phyloP scores from a whole-genome alignment of 2,797 vertebrate genomes.

The Rachycentron canadum region DNA sequence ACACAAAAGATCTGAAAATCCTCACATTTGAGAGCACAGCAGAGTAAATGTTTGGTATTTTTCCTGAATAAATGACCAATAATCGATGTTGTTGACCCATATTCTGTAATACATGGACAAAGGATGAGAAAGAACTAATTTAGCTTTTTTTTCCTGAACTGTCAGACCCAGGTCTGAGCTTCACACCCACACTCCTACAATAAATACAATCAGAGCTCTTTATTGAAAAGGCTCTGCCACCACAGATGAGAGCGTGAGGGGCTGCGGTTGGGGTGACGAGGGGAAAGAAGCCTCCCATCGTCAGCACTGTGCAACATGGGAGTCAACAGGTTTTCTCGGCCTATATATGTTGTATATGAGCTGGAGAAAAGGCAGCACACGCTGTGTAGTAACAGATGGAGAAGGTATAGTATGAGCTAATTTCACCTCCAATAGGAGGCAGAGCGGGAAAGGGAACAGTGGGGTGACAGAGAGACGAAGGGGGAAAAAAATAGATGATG shows the following conservation, averaged over 20 bases:
- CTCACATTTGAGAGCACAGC: background rate
- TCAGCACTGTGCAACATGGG: background rate
- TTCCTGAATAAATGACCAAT: background rate
- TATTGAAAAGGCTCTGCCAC: conserved; percentile 49
- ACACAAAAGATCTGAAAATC: background rate
- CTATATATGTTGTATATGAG: conserved; percentile 7
- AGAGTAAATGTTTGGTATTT: background rate
- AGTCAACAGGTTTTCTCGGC: conserved; percentile 3
- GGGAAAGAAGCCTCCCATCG: background rate
- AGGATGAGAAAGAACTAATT: conserved; percentile 9
- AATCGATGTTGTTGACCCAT: background rate
- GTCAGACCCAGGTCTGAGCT: conserved; percentile 24
- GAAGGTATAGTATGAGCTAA: conserved; percentile 34
- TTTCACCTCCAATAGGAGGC: conserved; percentile 45
- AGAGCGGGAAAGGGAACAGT: conserved; percentile 26
- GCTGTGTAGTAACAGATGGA: conserved; percentile 5
- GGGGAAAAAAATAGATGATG: conserved; percentile 6
- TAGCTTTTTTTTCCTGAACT: conserved; percentile 1
- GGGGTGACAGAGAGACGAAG: conserved; percentile 41
- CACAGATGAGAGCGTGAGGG: conserved; percentile 15
- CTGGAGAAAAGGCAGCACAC: background rate
- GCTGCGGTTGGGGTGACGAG: background rate
- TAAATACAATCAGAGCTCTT: conserved; percentile 60
- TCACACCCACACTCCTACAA: conserved; percentile 38
- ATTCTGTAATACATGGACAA: background rate